phyloP scores from a whole-genome alignment of 1,140 invertebrate genomes.

The Drosophila willistoni region DNA sequence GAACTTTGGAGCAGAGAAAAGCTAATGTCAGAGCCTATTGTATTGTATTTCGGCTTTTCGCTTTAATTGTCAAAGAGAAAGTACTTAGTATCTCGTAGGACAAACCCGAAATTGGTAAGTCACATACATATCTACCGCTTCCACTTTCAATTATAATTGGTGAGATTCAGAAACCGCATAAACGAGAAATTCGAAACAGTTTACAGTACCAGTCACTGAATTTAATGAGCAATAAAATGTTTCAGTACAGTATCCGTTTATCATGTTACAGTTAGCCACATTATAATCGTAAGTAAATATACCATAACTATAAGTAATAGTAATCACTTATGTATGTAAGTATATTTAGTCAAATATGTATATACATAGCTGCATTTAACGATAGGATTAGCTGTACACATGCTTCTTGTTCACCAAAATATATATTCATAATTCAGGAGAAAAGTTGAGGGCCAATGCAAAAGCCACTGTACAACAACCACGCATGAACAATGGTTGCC shows the following conservation, averaged over 20 bases:
- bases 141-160: too few species aligned
- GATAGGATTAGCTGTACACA: neutral
- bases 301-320: too few species aligned
- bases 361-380: neutral
- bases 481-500: neutral
- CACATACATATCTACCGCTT: too few species aligned
- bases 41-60: neutral
- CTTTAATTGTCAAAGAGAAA: neutral
- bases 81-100: neutral
- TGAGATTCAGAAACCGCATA: too few species aligned
- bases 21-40: slow-evolving; percentile 3
- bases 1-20: neutral
- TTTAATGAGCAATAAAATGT: too few species aligned
- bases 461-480: neutral
- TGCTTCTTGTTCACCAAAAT: slow-evolving; percentile 14
- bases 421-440: slow-evolving; percentile 24
- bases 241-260: too few species aligned
- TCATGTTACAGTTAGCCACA: too few species aligned
- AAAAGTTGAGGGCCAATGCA: slow-evolving; percentile 2
- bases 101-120: too few species aligned
- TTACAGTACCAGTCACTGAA: too few species aligned
- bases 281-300: too few species aligned
- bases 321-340: too few species aligned
- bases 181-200: too few species aligned
- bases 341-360: neutral